phyloP scores from a whole-genome alignment of 2,797 vertebrate species.

The Heliangelus exortis region DNA sequence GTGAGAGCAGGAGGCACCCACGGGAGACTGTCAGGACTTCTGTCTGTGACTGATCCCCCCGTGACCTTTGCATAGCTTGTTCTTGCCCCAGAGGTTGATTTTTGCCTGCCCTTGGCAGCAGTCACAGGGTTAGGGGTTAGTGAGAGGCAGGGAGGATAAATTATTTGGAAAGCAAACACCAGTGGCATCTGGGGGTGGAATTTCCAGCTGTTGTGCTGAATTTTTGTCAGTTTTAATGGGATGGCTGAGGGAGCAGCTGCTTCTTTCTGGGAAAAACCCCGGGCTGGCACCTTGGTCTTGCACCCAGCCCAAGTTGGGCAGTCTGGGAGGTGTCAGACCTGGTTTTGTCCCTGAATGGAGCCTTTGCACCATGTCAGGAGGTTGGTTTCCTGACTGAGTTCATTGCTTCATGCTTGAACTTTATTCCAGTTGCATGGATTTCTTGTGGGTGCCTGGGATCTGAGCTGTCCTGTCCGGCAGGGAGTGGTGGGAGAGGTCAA shows the following conservation, averaged over 20 bases:
- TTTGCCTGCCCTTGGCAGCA: neutral
- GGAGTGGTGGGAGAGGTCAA: neutral
- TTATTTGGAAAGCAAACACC: neutral
- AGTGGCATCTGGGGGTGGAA: conserved; percentile 25
- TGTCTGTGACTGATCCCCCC: rapidly evolving
- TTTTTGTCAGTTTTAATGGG: neutral
- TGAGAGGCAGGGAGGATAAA: neutral
- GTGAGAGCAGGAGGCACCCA: neutral
- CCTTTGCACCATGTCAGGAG: neutral
- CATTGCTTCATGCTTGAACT: neutral
- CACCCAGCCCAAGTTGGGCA: neutral
- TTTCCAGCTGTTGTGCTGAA: conserved; percentile 4
- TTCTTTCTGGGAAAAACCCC: neutral
- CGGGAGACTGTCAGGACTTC: neutral
- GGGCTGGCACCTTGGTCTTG: neutral
- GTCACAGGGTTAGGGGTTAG: neutral
- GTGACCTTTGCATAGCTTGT: neutral
- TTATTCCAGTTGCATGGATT: neutral
- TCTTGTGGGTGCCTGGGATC: neutral
- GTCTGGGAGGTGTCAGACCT: neutral
- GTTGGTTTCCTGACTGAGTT: neutral
- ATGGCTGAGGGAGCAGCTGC: conserved; percentile 5
- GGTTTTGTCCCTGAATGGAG: neutral
- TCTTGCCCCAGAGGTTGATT: neutral
- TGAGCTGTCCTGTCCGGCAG: rapidly evolving